phyloP scores from a whole-genome alignment of 2,113 vertebrate species.

The Grallaria varia region DNA sequence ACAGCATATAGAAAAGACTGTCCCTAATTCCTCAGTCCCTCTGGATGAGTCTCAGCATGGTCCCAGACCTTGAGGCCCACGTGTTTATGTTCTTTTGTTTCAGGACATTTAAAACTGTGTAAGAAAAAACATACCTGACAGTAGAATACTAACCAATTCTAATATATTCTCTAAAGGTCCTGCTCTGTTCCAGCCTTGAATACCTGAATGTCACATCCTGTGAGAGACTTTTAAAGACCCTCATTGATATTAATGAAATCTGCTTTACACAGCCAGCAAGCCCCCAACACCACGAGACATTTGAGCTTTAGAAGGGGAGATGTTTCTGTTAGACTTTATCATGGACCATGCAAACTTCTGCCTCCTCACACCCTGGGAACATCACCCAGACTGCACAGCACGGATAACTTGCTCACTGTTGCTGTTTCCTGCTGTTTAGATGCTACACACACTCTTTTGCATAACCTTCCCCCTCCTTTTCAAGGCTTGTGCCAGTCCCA shows the following conservation, averaged over 20 bases:
- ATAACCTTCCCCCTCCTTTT: background rate
- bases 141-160: background rate
- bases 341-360: background rate
- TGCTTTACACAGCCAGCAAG: background rate
- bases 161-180: background rate
- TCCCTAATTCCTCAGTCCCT: background rate
- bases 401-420: background rate
- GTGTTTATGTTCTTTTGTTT: background rate
- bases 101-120: background rate
- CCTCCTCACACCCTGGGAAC: background rate
- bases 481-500: background rate
- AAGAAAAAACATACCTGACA: background rate
- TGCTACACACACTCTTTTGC: background rate
- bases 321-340: background rate
- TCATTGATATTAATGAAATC: background rate
- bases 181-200: background rate
- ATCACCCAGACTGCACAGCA: background rate
- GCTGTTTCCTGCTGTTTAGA: background rate
- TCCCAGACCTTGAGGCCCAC: background rate
- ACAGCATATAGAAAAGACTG: background rate
- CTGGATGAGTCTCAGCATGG: background rate
- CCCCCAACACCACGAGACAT: background rate
- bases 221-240: background rate
- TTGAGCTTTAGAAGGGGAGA: background rate
- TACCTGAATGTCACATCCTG: background rate